Percentiles rank a stretch among this genome's conserved stretches.
phyloP scores from a whole-genome alignment of 2,888 invertebrate genomes.

The Tethea ocularis region DNA sequence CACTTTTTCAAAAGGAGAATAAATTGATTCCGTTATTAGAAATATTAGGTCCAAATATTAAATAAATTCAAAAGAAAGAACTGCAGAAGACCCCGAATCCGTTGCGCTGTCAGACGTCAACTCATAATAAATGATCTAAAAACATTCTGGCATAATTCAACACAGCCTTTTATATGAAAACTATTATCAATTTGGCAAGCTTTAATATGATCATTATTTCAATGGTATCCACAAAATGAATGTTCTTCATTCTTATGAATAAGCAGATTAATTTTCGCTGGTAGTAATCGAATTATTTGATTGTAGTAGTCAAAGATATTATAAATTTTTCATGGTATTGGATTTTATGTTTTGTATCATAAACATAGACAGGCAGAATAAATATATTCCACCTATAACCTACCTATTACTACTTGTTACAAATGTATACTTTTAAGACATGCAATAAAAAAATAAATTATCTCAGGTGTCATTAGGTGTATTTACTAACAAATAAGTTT shows the following conservation, averaged over 20 bases:
- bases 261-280: neutral
- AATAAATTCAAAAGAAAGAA: conserved; percentile 10
- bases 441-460: too few relatives aligned
- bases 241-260: neutral
- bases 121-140: conserved; percentile 73
- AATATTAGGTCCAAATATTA: too few relatives aligned
- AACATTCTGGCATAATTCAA: conserved; percentile 59
- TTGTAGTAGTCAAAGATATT: neutral
- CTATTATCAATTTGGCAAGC: conserved; percentile 82
- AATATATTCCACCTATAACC: too few relatives aligned
- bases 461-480: too few relatives aligned
- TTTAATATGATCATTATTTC: conserved; percentile 56
- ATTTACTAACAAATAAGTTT: too few relatives aligned
- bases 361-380: too few relatives aligned
- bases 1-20: too few relatives aligned
- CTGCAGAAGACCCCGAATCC: conserved; percentile 51
- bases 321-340: conserved; percentile 1
- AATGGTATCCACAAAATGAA: conserved; percentile 7
- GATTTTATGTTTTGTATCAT: neutral
- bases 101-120: conserved; percentile 66
- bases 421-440: too few relatives aligned
- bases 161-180: conserved; percentile 63
- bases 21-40: too few relatives aligned
- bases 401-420: too few relatives aligned
- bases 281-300: conserved; percentile 2